These are phyloP conservation scores for Acarapis woodi DNA, from an alignment of 1,140 invertebrate genomes.

Conservation along the genomic window DNA sequence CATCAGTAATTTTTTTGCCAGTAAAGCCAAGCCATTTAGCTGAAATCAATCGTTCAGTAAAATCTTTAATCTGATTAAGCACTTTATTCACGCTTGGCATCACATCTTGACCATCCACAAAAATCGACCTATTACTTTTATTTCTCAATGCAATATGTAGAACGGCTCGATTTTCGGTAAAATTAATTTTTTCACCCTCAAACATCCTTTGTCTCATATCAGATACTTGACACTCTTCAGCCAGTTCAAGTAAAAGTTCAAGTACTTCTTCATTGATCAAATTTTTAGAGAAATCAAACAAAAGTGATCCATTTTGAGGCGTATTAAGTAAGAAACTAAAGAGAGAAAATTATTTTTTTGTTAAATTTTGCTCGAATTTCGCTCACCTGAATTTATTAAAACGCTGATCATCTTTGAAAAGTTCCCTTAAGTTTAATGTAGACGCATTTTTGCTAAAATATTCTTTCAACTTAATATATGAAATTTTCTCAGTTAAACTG, in stretches of 20 bases:
- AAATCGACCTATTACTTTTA: slow-evolving; percentile 38
- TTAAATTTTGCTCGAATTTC: slow-evolving; percentile 4
- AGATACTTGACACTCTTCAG: slow-evolving; percentile 48
- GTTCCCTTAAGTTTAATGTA: slow-evolving; percentile 38
- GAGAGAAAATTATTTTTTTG: slow-evolving; percentile 15
- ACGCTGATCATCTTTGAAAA: slow-evolving; percentile 42
- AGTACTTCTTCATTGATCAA: slow-evolving; percentile 47
- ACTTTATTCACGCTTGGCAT: slow-evolving; percentile 77
- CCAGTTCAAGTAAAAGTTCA: slow-evolving; percentile 43
- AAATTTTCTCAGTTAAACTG: too few relatives aligned
- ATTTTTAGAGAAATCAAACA: slow-evolving; percentile 92
- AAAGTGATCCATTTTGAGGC: slow-evolving; percentile 51
- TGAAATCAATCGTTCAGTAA: slow-evolving; percentile 29
- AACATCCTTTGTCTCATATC: slow-evolving; percentile 76
- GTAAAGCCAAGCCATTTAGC: slow-evolving; percentile 62
- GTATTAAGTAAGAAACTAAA: slow-evolving; percentile 24
- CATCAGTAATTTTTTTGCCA: slow-evolving; percentile 80
- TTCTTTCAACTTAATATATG: slow-evolving; percentile 1
- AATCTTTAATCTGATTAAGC: slow-evolving; percentile 76
- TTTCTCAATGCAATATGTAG: slow-evolving; percentile 82
- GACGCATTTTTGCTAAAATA: slow-evolving; percentile 27
- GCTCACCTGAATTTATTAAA: slow-evolving; percentile 43
- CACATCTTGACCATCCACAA: slow-evolving; percentile 68
- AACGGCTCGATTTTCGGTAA: slow-evolving; percentile 84
- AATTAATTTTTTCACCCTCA: slow-evolving; percentile 75